Base-by-base conservation (phyloP, 2,113 vertebrate species). In the Sinocyclocheilus anshuiensis region DNA sequence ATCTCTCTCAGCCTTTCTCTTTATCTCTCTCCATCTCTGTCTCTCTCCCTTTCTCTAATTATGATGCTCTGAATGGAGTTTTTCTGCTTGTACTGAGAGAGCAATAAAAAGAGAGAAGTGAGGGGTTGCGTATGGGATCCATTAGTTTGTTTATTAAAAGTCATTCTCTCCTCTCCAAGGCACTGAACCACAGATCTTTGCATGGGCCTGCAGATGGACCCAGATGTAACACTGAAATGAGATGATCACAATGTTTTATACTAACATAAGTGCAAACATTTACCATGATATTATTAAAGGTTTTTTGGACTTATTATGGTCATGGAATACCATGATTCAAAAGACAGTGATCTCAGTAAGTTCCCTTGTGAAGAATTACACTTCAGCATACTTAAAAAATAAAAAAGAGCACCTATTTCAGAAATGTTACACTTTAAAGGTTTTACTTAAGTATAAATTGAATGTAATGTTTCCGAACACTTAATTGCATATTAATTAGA, bases 111-210 rank as follows among this genome's bases (percentile, higher is more conserved):
- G 39, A 89, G 85, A 90, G 90, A 92, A 91, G 87, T 88, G 93
- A 93, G 92, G 90, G 89, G 91, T 91, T 87, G 88, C 91, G 90
- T 96, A 93, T 97, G 96, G 95, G 94, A 96, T 90, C 55, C 87
- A 97, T 97, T 97, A 97, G 94, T 94, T 95, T 94, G 92, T 91
- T 97, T 97, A 97, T 98, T 97, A 97, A 97, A 97, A 96, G 93
- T 95, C 91, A 88, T 87, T 67, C 87, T 86, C 86, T 88, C 55
- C 48, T 81, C 89, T 86, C 87, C 90, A 84, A 89, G 94, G 93
- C 94, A 95, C 91, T 91, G 92, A 95, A 97, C 97, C 96, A 93
- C 96, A 97, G 93, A 90, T 97, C 96, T 96, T 89, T 93, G 78
- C 82, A 86, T 79, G 86, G 29, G 84, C 84, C 81, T 71, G 48